Evolutionary conservation across 2,113 vertebrate species (phyloP).

Genomic region (Neolamprologus hecqui): DNA sequence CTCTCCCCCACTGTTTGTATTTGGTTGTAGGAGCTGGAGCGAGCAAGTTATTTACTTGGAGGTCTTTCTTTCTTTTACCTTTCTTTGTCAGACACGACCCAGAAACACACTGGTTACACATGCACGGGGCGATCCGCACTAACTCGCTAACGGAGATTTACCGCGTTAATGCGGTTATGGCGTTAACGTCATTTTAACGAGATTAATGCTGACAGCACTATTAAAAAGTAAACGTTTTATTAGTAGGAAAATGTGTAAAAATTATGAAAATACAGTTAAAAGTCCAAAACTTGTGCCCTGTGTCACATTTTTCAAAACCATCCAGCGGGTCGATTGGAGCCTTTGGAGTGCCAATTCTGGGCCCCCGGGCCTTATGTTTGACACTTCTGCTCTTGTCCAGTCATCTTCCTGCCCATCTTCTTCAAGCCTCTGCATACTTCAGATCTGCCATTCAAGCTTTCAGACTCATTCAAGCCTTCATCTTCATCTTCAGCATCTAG

Average conservation of each 20-base stretch:
- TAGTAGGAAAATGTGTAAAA: not conserved
- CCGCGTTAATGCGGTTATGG: accelerated
- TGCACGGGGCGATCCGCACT: not conserved
- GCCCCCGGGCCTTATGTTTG: not conserved
- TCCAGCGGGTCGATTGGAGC: not conserved
- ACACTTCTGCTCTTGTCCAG: not conserved
- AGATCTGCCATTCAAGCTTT: not conserved
- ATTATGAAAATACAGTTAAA: not conserved
- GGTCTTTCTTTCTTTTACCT: not conserved
- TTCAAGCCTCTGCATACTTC: not conserved
- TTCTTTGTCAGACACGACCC: accelerated
- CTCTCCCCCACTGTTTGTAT: not conserved
- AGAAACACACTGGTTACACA: not conserved
- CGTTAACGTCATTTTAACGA: accelerated
- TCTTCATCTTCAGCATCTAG: not conserved
- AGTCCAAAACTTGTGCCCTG: not conserved
- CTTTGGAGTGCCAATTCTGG: not conserved
- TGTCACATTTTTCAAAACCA: not conserved
- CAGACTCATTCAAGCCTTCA: not conserved
- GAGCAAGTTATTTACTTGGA: not conserved
- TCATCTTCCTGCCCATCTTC: not conserved
- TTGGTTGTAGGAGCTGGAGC: not conserved
- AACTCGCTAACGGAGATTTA: not conserved
- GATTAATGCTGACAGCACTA: not conserved
- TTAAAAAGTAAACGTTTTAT: not conserved